Evolutionary conservation across 2,888 invertebrate species (phyloP).

Genomic region (Callyntrura sp.): DNA sequence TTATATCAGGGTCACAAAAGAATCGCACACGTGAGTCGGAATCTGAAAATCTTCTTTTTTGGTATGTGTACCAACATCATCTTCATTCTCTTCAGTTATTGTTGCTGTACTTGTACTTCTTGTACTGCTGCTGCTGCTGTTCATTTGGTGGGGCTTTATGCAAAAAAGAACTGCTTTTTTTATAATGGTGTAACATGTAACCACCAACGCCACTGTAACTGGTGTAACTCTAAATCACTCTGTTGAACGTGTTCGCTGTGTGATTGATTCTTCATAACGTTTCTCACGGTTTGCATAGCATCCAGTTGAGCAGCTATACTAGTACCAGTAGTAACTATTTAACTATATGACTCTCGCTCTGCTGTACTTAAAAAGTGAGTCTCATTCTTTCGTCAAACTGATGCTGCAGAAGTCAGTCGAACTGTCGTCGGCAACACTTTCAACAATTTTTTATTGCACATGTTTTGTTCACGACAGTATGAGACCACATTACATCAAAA

Average conservation of each 20-base stretch:
- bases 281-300: constrained; percentile 74
- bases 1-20: constrained; percentile 31
- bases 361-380: neutral
- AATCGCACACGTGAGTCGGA: constrained; percentile 46
- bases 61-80: constrained; percentile 22
- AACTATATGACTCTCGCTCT: neutral
- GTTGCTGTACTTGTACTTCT: neutral
- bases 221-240: constrained; percentile 59
- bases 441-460: constrained; percentile 73
- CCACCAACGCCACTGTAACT: neutral
- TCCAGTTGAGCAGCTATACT: constrained; percentile 24
- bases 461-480: constrained; percentile 33
- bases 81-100: constrained; percentile 6
- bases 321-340: neutral
- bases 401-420: constrained; percentile 47
- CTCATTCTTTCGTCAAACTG: constrained; percentile 54
- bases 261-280: constrained; percentile 76
- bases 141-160: constrained; percentile 24
- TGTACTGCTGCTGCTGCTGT: neutral
- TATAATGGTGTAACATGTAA: constrained; percentile 21
- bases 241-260: constrained; percentile 43
- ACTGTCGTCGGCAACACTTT: constrained; percentile 76
- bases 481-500: constrained; percentile 62
- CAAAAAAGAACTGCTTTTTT: constrained; percentile 42
- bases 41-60: constrained; percentile 27